Evolutionary conservation across 2,888 invertebrate species (phyloP).

Genomic region (Andricus quercusramuli): DNA sequence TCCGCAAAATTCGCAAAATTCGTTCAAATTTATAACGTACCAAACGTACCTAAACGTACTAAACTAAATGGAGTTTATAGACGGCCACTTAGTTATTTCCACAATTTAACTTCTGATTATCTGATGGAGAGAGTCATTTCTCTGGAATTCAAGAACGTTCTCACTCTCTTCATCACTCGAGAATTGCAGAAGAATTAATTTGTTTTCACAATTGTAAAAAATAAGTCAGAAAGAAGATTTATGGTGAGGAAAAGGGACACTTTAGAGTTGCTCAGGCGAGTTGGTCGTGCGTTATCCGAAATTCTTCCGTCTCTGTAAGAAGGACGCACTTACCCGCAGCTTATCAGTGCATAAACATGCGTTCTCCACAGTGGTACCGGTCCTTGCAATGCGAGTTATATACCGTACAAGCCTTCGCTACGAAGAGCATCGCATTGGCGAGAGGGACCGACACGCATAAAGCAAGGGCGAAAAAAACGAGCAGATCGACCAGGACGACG

Average conservation of each 20-base stretch:
- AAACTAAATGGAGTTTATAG: too few relatives aligned
- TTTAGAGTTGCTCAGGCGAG: constrained; percentile 8
- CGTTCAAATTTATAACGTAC: too few relatives aligned
- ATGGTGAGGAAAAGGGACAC: constrained; percentile 25
- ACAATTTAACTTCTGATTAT: neutral
- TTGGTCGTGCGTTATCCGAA: constrained; percentile 36
- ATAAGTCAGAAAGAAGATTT: neutral
- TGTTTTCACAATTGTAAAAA: constrained; percentile 4
- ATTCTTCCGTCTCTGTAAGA: constrained; percentile 36
- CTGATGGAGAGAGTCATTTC: neutral
- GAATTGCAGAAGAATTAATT: neutral
- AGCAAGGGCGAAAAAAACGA: constrained; percentile 59
- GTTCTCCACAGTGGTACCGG: constrained; percentile 63
- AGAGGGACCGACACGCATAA: constrained; percentile 64
- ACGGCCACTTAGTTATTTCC: neutral
- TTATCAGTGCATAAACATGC: constrained; percentile 71
- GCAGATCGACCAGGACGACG: constrained; percentile 46
- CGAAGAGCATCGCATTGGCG: constrained; percentile 42
- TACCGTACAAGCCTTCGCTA: constrained; percentile 51
- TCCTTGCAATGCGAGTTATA: constrained; percentile 62
- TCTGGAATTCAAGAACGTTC: neutral
- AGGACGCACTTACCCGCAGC: constrained; percentile 37
- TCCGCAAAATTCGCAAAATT: too few relatives aligned
- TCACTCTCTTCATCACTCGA: neutral
- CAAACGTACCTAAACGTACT: too few relatives aligned